phyloP scores from a whole-genome alignment of 2,888 invertebrate species.

The Biston betularia region DNA sequence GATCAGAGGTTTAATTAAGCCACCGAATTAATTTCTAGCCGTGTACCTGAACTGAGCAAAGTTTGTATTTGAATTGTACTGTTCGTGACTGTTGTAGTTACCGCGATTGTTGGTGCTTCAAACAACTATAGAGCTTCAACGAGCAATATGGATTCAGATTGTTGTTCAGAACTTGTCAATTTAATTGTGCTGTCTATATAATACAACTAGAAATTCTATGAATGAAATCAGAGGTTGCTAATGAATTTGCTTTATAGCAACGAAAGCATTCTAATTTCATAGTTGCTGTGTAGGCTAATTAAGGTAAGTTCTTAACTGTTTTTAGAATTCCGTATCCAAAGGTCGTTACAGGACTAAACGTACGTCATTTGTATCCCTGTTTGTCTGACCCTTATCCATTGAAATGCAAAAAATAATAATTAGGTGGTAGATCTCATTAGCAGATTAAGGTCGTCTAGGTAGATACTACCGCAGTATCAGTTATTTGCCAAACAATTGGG shows the following conservation, averaged over 20 bases:
- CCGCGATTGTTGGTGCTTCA: constrained; percentile 7
- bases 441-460: no score
- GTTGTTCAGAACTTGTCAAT: constrained; percentile 13
- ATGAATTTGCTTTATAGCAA: background rate
- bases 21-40: constrained; percentile 22
- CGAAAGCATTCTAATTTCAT: no score
- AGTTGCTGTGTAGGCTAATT: no score
- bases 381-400: no score
- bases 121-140: constrained; percentile 9
- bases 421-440: no score
- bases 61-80: constrained; percentile 19
- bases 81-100: constrained; percentile 13
- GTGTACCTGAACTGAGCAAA: constrained; percentile 21
- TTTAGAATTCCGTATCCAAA: no score
- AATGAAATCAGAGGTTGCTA: background rate
- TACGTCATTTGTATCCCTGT: no score
- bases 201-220: background rate
- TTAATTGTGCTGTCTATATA: background rate
- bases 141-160: constrained; percentile 12
- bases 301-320: no score
- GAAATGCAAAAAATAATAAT: no score
- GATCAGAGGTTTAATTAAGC: constrained; percentile 29
- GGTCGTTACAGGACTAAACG: no score
- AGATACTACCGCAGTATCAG: no score
- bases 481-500: no score